Conservation (phyloP, 1,140 invertebrate species). For the Pararge aegeria region DNA sequence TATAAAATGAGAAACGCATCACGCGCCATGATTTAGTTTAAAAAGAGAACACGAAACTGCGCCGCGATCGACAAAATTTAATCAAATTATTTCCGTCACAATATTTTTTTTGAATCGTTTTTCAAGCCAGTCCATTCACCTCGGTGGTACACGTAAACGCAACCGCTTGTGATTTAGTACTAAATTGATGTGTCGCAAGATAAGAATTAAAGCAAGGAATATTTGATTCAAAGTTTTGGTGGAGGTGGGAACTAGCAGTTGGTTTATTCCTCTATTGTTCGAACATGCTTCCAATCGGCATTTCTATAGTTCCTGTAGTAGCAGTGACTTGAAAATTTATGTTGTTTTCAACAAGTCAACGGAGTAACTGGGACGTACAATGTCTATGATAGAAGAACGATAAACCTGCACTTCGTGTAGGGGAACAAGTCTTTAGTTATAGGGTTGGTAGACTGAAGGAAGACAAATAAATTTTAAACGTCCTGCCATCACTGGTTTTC, state of each 20-base stretch:
- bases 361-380: constrained; percentile 31
- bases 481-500: too few relatives aligned
- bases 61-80: constrained; percentile 46
- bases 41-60: constrained; percentile 44
- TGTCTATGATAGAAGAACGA: constrained; percentile 35
- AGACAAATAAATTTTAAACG: constrained; percentile 11
- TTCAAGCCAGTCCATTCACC: constrained; percentile 37
- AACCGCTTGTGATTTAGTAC: background rate
- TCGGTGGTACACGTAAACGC: constrained; percentile 11
- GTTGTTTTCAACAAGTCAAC: constrained; percentile 38
- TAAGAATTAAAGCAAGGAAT: constrained; percentile 22
- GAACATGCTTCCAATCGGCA: constrained; percentile 32
- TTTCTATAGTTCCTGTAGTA: constrained; percentile 12
- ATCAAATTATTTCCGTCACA: constrained; percentile 50
- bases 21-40: constrained; percentile 48
- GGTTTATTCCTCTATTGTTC: constrained; percentile 67
- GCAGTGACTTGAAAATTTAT: constrained; percentile 37
- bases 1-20: constrained; percentile 46
- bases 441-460: constrained; percentile 15
- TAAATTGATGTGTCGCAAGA: background rate
- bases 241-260: constrained; percentile 48
- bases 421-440: constrained; percentile 18
- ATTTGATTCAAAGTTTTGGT: constrained; percentile 34
- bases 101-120: constrained; percentile 37
- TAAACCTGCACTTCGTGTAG: constrained; percentile 38